Evolutionary conservation across 2,888 invertebrate genomes (phyloP).

Genomic region (Agrochola macilenta): DNA sequence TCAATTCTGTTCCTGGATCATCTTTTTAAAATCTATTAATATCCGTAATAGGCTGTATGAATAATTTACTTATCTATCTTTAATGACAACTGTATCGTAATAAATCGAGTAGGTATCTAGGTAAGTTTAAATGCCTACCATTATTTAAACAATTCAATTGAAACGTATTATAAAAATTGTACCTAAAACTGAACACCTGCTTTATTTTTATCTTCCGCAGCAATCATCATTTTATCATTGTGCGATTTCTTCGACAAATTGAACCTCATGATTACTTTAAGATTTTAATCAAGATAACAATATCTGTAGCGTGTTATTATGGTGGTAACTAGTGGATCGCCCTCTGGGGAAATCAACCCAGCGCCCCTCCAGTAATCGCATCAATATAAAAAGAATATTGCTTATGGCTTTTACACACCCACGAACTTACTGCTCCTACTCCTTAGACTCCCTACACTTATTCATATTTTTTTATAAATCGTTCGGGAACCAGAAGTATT

Average conservation of each 20-base stretch:
- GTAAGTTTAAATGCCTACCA: not conserved
- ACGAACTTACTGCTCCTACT: constrained; percentile 18
- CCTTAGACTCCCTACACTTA: not conserved
- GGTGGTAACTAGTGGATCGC: constrained; percentile 75
- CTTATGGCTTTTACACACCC: constrained; percentile 44
- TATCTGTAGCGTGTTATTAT: constrained; percentile 65
- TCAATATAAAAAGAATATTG: constrained; percentile 41
- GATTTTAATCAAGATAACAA: constrained; percentile 83
- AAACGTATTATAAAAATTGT: not conserved
- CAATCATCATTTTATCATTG: constrained; percentile 39
- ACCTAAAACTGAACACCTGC: constrained; percentile 18
- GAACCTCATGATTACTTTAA: constrained; percentile 72
- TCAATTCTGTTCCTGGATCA: not conserved
- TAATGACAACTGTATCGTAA: constrained; percentile 7
- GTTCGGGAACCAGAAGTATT: not conserved
- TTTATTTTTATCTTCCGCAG: constrained; percentile 29
- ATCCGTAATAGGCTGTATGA: not conserved
- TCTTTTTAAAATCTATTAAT: not conserved
- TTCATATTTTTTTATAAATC: constrained; percentile 6
- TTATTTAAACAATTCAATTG: not conserved
- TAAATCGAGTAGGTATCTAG: not conserved
- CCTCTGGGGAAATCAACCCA: constrained; percentile 80
- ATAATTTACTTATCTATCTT: not conserved
- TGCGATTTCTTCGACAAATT: constrained; percentile 65
- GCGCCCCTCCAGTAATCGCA: constrained; percentile 25